Percentiles rank a stretch among this genome's conserved stretches.
These are phyloP conservation scores for Ophioderma brevispina DNA, from an alignment of 35 echinoderm and acorn worm species.

Conservation along the genomic window DNA sequence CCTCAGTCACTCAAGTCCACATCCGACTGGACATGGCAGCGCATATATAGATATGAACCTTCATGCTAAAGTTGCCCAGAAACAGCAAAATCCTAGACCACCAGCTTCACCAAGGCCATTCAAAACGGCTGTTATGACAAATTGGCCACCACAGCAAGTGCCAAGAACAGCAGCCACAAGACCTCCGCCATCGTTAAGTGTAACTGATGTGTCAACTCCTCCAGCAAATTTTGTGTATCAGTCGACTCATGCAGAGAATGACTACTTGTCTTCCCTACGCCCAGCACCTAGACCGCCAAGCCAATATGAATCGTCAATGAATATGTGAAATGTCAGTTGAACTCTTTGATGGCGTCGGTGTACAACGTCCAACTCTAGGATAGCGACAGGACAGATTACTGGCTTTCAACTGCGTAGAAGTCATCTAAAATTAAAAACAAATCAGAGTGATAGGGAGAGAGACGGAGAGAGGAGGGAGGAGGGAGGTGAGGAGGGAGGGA, in stretches of 20 bases:
- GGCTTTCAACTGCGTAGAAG: too few relatives aligned
- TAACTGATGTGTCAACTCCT: too few relatives aligned
- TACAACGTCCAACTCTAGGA: too few relatives aligned
- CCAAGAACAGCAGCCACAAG: neutral
- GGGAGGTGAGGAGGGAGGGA: too few relatives aligned
- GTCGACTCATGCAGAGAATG: neutral
- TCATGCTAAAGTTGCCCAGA: neutral
- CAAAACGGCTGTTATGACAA: neutral
- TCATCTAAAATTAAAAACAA: too few relatives aligned
- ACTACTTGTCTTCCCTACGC: neutral
- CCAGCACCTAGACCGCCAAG: neutral
- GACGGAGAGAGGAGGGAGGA: too few relatives aligned
- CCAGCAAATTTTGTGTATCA: too few relatives aligned
- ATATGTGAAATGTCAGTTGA: too few relatives aligned
- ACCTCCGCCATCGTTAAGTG: neutral
- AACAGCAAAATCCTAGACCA: neutral
- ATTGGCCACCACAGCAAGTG: neutral
- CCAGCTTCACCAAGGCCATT: neutral
- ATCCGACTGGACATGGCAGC: neutral
- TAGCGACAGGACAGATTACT: too few relatives aligned
- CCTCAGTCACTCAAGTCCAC: neutral
- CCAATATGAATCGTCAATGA: neutral
- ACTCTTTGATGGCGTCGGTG: too few relatives aligned
- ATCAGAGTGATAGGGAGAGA: too few relatives aligned
- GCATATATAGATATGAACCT: neutral